Percentiles rank a stretch among this genome's conserved stretches.
Evolutionary conservation across 2,113 vertebrate species (phyloP).

Genomic region (Clinocottus analis): DNA sequence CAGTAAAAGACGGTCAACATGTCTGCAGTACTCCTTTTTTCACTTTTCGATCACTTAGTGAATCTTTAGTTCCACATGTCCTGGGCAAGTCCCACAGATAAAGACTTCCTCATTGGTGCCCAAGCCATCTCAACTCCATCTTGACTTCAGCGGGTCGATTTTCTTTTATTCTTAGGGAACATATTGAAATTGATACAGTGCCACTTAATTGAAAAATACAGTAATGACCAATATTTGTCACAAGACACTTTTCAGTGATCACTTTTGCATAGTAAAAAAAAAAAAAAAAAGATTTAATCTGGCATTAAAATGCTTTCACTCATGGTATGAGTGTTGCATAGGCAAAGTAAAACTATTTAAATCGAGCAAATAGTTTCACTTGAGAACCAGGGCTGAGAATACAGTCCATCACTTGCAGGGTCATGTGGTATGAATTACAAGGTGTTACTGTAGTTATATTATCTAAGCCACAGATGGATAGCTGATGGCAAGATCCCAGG

Average conservation of each 20-base stretch:
- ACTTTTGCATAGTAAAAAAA: neutral
- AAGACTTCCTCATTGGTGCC: neutral
- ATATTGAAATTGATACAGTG: neutral
- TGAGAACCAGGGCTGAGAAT: neutral
- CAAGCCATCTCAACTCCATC: neutral
- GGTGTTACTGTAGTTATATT: neutral
- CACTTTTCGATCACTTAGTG: neutral
- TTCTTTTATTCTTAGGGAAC: neutral
- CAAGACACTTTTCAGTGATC: neutral
- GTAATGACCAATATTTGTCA: neutral
- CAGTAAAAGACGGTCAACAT: neutral
- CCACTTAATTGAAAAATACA: neutral
- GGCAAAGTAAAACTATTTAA: neutral
- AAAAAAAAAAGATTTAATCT: slow-evolving; percentile 6
- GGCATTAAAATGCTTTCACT: neutral
- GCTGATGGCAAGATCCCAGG: neutral
- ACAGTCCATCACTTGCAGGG: neutral
- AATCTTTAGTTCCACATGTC: neutral
- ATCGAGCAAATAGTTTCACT: neutral
- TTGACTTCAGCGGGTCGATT: neutral
- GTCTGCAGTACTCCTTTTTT: neutral
- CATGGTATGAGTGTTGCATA: neutral
- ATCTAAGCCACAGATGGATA: neutral
- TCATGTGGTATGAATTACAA: neutral
- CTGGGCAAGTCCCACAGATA: neutral